phyloP scores from a whole-genome alignment of 2,888 invertebrate genomes.

The Thera britannica region DNA sequence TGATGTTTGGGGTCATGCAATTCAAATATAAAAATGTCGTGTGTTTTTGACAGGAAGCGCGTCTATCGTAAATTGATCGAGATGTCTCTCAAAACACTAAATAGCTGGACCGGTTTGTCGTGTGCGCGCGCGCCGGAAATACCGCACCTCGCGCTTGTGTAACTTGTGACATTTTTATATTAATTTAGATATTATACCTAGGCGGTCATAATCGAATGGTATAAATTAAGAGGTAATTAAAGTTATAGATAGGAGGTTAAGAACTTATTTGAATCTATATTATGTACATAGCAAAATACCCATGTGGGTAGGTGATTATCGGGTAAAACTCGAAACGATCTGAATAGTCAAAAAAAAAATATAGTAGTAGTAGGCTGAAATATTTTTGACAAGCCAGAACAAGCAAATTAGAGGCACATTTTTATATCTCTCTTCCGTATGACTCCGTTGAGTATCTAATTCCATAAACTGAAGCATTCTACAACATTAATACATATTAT shows the following conservation, averaged over 20 bases:
- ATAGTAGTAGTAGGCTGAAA: no score
- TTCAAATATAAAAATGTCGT: constrained; percentile 32
- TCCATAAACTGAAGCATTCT: neutral
- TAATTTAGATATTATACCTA: constrained; percentile 46
- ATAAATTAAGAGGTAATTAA: constrained; percentile 13
- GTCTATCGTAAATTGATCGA: constrained; percentile 74
- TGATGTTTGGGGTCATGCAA: constrained; percentile 40
- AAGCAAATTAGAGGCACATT: no score
- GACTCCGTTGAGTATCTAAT: constrained; percentile 18
- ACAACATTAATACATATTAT: neutral
- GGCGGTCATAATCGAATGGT: constrained; percentile 22
- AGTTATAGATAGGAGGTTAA: neutral
- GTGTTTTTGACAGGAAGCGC: constrained; percentile 72
- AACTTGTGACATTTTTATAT: constrained; percentile 54
- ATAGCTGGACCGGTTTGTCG: constrained; percentile 76
- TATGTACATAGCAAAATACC: no score
- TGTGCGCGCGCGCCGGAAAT: constrained; percentile 65
- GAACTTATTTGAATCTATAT: no score
- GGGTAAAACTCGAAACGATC: no score
- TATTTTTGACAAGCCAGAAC: no score
- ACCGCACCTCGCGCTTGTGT: constrained; percentile 55
- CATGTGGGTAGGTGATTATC: no score
- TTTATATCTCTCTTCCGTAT: no score
- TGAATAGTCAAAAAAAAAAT: no score
- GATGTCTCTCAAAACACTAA: constrained; percentile 65